Conservation (phyloP, 2,797 vertebrate species). For the Urosaurus nigricauda region DNA sequence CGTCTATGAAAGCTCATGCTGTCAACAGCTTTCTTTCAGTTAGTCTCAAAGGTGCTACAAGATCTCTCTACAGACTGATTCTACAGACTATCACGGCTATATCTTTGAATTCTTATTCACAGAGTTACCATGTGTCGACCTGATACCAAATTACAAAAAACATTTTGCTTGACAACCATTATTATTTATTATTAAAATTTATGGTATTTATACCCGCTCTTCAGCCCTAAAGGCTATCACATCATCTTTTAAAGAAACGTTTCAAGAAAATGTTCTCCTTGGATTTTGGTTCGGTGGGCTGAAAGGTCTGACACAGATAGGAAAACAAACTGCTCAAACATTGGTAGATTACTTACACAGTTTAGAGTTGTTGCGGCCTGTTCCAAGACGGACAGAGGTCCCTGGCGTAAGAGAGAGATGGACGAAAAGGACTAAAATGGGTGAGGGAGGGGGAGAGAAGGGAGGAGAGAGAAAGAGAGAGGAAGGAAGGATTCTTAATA, state of each 20-base stretch:
- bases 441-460: not conserved
- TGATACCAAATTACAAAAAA: no score
- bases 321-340: not conserved
- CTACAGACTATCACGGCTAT: no score
- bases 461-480: not conserved
- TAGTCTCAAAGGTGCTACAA: no score
- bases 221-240: no score
- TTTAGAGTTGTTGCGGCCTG: slow-evolving; percentile 72
- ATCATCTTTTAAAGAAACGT: slow-evolving; percentile 38
- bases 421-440: slow-evolving; percentile 69
- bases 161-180: not conserved
- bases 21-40: no score
- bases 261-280: slow-evolving; percentile 54
- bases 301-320: no score
- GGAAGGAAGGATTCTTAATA: slow-evolving; percentile 37
- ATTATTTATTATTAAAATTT: no score
- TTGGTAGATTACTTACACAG: slow-evolving; percentile 73
- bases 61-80: no score
- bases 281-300: slow-evolving; percentile 43
- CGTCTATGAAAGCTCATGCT: no score
- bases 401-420: slow-evolving; percentile 69
- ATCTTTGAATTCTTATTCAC: no score
- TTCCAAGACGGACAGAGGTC: slow-evolving; percentile 69
- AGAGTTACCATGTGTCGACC: no score
- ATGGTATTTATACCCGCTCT: no score